Evolutionary conservation across 1,140 invertebrate species (phyloP).

Genomic region (Calycopis cecrops): DNA sequence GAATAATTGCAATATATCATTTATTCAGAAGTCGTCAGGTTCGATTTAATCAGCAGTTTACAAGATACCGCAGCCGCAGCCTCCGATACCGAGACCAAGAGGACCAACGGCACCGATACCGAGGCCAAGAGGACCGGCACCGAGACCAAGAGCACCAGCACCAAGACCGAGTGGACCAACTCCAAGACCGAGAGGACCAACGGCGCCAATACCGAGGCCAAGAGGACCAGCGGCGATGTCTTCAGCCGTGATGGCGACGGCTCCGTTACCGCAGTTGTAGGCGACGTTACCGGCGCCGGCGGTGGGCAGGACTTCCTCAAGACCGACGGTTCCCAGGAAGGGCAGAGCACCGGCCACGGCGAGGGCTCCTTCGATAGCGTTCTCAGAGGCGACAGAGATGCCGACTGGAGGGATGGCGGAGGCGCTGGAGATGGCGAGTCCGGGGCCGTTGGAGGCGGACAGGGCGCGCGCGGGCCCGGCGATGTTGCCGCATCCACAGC

Average conservation of each 20-base stretch:
- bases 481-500: background rate
- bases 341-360: slow-evolving; percentile 36
- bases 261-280: slow-evolving; percentile 29
- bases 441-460: slow-evolving; percentile 21
- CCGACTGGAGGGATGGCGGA: slow-evolving; percentile 33
- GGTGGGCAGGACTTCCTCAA: slow-evolving; percentile 38
- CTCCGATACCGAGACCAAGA: too few species aligned
- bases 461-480: slow-evolving; percentile 1
- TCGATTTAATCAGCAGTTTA: too few species aligned
- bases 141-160: background rate
- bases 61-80: too few species aligned
- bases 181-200: background rate
- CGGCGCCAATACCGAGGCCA: background rate
- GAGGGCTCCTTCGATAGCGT: slow-evolving; percentile 33
- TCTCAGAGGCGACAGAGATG: slow-evolving; percentile 29
- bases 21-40: too few species aligned
- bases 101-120: too few species aligned
- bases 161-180: slow-evolving; percentile 2
- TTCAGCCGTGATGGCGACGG: slow-evolving; percentile 31
- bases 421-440: slow-evolving; percentile 27
- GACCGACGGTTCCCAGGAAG: slow-evolving; percentile 37
- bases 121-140: background rate
- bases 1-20: too few species aligned
- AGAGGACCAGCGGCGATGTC: background rate
- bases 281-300: slow-evolving; percentile 39